These are phyloP conservation scores for Percopsis transmontana DNA, from an alignment of 2,113 vertebrate species.

Conservation along the genomic window DNA sequence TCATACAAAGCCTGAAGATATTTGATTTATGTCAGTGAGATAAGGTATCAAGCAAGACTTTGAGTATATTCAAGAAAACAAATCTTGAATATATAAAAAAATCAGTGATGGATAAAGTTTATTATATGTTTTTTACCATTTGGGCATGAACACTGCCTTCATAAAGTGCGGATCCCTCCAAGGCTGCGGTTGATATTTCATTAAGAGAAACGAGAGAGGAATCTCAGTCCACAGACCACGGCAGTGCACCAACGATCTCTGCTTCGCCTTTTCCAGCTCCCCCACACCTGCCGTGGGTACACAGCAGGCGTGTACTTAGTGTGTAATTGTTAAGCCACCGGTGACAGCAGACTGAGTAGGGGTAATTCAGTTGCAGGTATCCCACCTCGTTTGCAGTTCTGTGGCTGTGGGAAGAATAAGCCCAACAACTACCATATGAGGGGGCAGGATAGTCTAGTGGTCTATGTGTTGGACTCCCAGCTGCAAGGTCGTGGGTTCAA, in stretches of 20 bases:
- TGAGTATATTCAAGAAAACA: not conserved
- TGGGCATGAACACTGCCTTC: conserved; percentile 37
- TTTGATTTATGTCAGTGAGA: conserved; percentile 47
- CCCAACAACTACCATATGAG: conserved; percentile 33
- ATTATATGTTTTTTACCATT: no score
- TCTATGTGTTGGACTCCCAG: no score
- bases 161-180: conserved; percentile 49
- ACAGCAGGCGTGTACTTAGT: conserved; percentile 24
- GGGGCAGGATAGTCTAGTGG: no score
- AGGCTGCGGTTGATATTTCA: conserved; percentile 55
- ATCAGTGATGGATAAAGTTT: conserved; percentile 24
- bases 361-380: conserved; percentile 23
- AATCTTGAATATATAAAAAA: conserved; percentile 3
- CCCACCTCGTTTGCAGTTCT: conserved; percentile 37
- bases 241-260: no score
- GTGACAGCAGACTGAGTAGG: conserved; percentile 19
- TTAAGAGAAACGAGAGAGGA: conserved; percentile 38
- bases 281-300: conserved; percentile 32
- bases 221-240: conserved; percentile 43
- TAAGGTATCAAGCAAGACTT: conserved; percentile 10
- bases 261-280: no score
- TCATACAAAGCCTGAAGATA: conserved; percentile 37
- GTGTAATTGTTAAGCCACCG: conserved; percentile 31
- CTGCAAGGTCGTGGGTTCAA: no score
- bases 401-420: conserved; percentile 12